These are phyloP conservation scores for Epirrita christyi DNA, from an alignment of 2,888 invertebrate genomes.

Conservation along the genomic window DNA sequence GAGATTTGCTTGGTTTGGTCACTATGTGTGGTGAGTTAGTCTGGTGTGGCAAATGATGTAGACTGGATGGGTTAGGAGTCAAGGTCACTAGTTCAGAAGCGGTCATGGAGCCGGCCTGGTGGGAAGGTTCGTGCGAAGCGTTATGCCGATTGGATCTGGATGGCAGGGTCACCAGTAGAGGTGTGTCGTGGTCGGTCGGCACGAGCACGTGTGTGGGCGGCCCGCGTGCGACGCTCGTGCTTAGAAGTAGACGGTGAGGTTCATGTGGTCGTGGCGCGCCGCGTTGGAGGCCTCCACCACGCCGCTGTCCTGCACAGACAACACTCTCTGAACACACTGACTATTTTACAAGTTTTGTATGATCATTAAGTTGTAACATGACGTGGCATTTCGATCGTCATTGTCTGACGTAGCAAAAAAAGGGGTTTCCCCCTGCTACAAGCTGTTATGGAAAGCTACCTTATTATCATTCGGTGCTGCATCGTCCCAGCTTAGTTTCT, in stretches of 20 bases:
- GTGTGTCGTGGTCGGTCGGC: background rate
- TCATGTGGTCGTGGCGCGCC: conserved; percentile 84
- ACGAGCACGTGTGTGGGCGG: conserved; percentile 6
- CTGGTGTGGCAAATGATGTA: background rate
- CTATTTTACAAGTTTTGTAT: background rate
- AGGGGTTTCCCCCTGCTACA: too few species aligned
- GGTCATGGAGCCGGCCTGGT: background rate
- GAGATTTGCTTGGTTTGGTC: background rate
- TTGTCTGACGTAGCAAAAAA: too few species aligned
- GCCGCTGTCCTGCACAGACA: conserved; percentile 63
- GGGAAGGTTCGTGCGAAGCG: background rate
- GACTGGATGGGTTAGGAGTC: background rate
- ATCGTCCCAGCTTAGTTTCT: conserved; percentile 88
- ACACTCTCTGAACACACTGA: conserved; percentile 42
- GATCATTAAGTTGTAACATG: too few species aligned
- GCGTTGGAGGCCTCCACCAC: conserved; percentile 69
- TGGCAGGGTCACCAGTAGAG: background rate
- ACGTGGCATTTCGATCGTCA: too few species aligned
- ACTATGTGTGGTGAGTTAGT: background rate
- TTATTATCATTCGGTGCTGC: conserved; percentile 38
- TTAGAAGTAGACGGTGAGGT: conserved; percentile 90
- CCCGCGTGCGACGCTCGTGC: background rate
- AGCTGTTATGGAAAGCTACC: conserved; percentile 22
- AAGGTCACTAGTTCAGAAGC: background rate
- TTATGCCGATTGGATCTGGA: background rate